Base-by-base conservation (phyloP, 2,113 vertebrate species). In the Channa maculata region DNA sequence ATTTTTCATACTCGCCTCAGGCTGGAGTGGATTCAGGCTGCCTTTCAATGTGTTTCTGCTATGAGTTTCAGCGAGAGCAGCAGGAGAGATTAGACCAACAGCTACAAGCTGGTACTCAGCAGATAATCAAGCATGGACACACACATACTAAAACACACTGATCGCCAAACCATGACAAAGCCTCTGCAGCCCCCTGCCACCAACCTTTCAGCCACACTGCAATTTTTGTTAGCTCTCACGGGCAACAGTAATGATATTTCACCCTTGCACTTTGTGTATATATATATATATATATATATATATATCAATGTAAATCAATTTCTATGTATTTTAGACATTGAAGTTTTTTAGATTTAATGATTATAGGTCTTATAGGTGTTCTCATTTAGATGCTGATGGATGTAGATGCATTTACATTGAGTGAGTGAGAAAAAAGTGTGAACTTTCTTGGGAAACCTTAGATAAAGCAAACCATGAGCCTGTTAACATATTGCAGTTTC, bases 1-100 rank as follows among this genome's bases (percentile, higher is more conserved):
- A 85, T 85, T 78, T 88, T 87, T 91, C 66, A 86, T 81, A 53
- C 54, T 68, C 0, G 80, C 86, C 80, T 3, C 4, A 71, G 78
- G 80, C 77, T 10, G 62, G 36, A 76, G 75, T 63, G 60, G 33
- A 80, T 50, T 48, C 75, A 52, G 59, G 51, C 51, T 71, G 80
- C 44, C 57, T 77, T 57, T 88, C 71, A 58, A 43, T 68, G 64
- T 68, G 64, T 63, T 70, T 77, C 37, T 61, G 70, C 51, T 66
- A 12, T n/a, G 63, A 71, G 54, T 63, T 76, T 83, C 41, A 68
- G 59, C 41, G 8, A 67, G 39, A 41, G 39, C 39, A 69, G 61
- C 68, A 60, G 59, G 61, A 67, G 61, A 72, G 54, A 79, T 85
- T 70, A 75, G 10, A 55, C 49, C 6, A 1, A 51, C 63, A 46